Evolutionary conservation across 2,113 vertebrate genomes (phyloP).

Genomic region (Dasyurus viverrinus): DNA sequence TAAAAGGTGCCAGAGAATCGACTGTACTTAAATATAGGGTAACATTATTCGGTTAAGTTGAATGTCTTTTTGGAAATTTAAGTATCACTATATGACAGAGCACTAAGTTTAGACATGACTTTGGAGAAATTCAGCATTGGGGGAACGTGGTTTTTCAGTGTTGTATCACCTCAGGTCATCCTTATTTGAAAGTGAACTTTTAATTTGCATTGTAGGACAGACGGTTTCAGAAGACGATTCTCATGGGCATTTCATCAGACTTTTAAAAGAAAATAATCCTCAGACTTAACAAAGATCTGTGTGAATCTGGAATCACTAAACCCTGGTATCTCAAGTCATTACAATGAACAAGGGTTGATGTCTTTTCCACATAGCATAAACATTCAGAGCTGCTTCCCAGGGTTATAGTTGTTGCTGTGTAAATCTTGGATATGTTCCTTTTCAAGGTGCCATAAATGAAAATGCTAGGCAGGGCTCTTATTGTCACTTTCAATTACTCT

Average conservation of each 20-base stretch:
- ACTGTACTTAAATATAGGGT: not conserved
- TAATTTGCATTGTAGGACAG: constrained; percentile 55
- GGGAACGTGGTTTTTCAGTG: constrained; percentile 42
- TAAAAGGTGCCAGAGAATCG: not conserved
- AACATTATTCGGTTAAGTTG: constrained; percentile 51
- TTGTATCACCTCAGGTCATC: constrained; percentile 39
- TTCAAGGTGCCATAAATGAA: constrained; percentile 38
- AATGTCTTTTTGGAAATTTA: constrained; percentile 47
- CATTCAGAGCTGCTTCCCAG: constrained; percentile 43
- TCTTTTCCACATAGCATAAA: constrained; percentile 46
- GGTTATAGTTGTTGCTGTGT: constrained; percentile 51
- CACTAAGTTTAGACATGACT: constrained; percentile 65
- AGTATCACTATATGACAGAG: constrained; percentile 9
- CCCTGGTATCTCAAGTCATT: constrained; percentile 56
- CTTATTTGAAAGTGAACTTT: constrained; percentile 66
- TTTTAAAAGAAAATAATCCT: constrained; percentile 68
- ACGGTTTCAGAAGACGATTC: constrained; percentile 61
- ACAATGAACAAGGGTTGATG: constrained; percentile 54
- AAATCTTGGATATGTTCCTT: constrained; percentile 63
- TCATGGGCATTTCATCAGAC: constrained; percentile 65
- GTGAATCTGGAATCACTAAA: constrained; percentile 58
- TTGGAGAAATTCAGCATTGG: constrained; percentile 55
- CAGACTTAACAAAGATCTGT: constrained; percentile 59
- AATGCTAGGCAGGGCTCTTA: constrained; percentile 43
- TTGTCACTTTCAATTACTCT: constrained; percentile 43